Percentiles rank a stretch among this genome's conserved stretches.
These are phyloP conservation scores for Cyprinus carpio DNA, from an alignment of 2,113 vertebrate genomes.

Conservation along the genomic window DNA sequence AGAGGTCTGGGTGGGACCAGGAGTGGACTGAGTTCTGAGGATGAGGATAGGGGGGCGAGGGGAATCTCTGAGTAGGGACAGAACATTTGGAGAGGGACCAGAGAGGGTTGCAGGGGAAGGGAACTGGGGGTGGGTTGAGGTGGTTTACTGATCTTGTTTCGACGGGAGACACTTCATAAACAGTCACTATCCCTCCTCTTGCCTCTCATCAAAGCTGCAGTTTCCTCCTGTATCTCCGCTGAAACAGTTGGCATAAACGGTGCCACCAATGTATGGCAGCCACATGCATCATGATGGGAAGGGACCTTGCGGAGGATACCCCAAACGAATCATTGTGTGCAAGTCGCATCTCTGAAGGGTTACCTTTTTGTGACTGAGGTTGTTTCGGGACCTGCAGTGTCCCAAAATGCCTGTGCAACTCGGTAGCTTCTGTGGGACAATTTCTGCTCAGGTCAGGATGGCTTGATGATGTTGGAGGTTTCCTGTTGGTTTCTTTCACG, in stretches of 20 bases:
- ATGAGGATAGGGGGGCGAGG: constrained; percentile 74
- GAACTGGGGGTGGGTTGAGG: constrained; percentile 61
- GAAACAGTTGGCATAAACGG: constrained; percentile 90
- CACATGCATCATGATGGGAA: constrained; percentile 77
- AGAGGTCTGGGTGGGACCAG: constrained; percentile 68
- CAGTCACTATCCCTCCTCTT: too few species aligned
- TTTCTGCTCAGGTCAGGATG: constrained; percentile 66
- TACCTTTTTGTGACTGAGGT: constrained; percentile 69
- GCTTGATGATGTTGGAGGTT: constrained; percentile 53
- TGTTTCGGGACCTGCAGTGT: constrained; percentile 73
- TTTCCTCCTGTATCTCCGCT: constrained; percentile 74
- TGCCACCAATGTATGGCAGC: too few species aligned
- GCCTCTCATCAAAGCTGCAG: constrained; percentile 74
- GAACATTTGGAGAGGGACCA: constrained; percentile 70
- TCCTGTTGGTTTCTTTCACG: constrained; percentile 66
- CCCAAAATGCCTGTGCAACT: constrained; percentile 48
- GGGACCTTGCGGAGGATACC: constrained; percentile 62
- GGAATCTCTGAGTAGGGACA: constrained; percentile 73
- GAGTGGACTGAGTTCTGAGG: constrained; percentile 77
- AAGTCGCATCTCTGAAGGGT: constrained; percentile 35
- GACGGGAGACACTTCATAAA: constrained; percentile 70
- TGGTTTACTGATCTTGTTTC: constrained; percentile 72
- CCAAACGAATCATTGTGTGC: constrained; percentile 45
- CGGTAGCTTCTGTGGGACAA: constrained; percentile 52
- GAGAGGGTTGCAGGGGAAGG: constrained; percentile 58